phyloP scores from a whole-genome alignment of 1,140 invertebrate species.

The Panulirus ornatus region DNA sequence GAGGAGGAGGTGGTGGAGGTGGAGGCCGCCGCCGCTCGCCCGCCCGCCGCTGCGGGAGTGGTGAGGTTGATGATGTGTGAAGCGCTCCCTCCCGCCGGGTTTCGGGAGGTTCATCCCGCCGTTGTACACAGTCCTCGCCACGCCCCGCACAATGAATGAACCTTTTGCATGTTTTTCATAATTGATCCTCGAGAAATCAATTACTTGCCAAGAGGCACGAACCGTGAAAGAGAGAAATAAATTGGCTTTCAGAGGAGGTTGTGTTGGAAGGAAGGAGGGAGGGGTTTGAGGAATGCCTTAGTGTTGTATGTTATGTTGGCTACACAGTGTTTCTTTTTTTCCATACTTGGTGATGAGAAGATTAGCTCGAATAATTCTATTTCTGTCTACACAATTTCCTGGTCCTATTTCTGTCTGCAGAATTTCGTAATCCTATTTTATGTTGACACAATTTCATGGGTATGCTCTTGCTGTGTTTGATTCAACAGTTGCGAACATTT shows the following conservation, averaged over 20 bases:
- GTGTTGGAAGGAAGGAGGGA: neutral
- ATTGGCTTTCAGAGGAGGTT: neutral
- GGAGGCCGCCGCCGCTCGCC: neutral
- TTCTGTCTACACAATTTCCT: too few species aligned
- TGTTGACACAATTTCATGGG: neutral
- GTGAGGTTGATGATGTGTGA: neutral
- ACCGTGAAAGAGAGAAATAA: conserved; percentile 5
- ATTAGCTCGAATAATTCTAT: too few species aligned
- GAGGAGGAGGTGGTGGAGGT: neutral
- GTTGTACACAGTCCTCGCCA: neutral
- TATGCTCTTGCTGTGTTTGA: too few species aligned
- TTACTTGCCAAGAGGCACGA: conserved; percentile 2
- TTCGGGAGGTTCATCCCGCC: neutral
- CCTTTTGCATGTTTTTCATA: neutral
- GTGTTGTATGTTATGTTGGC: too few species aligned
- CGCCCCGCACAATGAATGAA: neutral
- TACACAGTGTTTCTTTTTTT: too few species aligned
- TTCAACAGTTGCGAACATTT: too few species aligned
- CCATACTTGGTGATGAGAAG: too few species aligned
- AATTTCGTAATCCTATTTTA: too few species aligned
- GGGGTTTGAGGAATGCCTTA: neutral
- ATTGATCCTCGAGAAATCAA: conserved; percentile 5
- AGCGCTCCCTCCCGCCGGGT: too few species aligned
- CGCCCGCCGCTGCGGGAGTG: neutral
- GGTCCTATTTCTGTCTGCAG: too few species aligned